Percentiles rank a stretch among this genome's conserved stretches.
phyloP scores from a whole-genome alignment of 2,888 invertebrate species.

The Stictocephala bisonia region DNA sequence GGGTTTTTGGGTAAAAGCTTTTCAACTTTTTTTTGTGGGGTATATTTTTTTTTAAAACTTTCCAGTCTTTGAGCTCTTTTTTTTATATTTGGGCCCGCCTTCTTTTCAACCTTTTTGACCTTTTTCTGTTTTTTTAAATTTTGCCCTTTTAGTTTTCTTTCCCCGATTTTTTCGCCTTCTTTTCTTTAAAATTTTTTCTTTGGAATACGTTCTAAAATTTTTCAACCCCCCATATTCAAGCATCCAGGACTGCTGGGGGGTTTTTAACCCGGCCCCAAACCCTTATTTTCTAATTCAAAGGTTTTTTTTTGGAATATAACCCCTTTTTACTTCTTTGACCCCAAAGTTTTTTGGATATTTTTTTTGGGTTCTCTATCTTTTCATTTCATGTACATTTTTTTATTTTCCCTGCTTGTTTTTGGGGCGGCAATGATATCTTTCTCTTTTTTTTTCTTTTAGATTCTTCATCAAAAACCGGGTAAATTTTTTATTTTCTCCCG shows the following conservation, averaged over 20 bases:
- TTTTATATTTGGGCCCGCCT: conserved; percentile 35
- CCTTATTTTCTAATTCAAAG: conserved; percentile 28
- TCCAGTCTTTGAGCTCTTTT: conserved; percentile 32
- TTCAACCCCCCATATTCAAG: conserved; percentile 12
- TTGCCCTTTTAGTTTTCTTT: conserved; percentile 20
- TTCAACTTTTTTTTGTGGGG: conserved; percentile 35
- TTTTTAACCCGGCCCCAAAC: conserved; percentile 32
- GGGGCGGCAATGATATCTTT: not conserved
- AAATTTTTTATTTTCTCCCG: not conserved
- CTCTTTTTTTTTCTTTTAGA: not conserved
- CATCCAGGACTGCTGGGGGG: conserved; percentile 37
- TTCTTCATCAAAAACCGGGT: not conserved
- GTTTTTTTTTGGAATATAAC: conserved; percentile 25
- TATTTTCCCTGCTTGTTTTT: not conserved
- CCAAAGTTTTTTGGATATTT: conserved; percentile 26
- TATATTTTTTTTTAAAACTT: conserved; percentile 34
- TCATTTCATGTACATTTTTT: conserved; percentile 18
- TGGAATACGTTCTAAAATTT: conserved; percentile 11
- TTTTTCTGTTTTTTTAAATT: conserved; percentile 30
- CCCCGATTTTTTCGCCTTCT: conserved; percentile 25
- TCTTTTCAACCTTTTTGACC: conserved; percentile 34
- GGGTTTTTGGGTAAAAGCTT: conserved; percentile 40
- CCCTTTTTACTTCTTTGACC: conserved; percentile 17
- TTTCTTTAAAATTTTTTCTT: conserved; percentile 27
- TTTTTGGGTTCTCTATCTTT: conserved; percentile 35